Evolutionary conservation across 1,140 invertebrate genomes (phyloP), one percentile per base, ranked within the genome.

Genomic region (Heliconius hewitsoni): DNA sequence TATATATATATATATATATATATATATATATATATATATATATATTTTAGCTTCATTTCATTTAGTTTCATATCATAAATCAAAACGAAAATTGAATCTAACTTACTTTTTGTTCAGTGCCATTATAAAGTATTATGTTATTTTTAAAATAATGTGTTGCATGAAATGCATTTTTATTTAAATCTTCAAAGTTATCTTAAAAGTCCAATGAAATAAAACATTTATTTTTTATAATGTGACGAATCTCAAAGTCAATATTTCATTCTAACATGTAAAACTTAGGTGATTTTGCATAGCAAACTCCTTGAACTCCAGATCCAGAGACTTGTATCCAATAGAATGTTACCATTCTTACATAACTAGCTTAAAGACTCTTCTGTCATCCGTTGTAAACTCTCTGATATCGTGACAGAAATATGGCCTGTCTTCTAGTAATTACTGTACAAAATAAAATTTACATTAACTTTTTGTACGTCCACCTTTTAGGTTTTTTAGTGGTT

Each of bases 101-200:
- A 83, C 81, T 88, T 89, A 86, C 83, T 83, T 90, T 92, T 91
- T 90, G 79, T 90, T 92, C 89, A 89, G 91, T 93, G 91, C 90
- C 91, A 92, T 92, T 91, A 85, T 91, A 90, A 90, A 93, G 90
- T 91, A 91, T 92, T 93, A 90, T 89, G 87, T 93, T 92, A 93
- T 92, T 90, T 91, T 86, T 82, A 89, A 89, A 92, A 91, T 89
- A 87, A 91, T 91, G 85, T 90, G 87, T 91, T 90, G 91, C 92
- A 93, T 93, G 73, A 90, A 91, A 94, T 92, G 91, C 91, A 94
- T 91, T 90, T 89, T 90, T 91, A 86, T 86, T 83, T 79, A 80
- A 80, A 84, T 76, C 39, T 71, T 83, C 79, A 86, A 83, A 86
- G 83, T 83, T 86, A 82, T 83, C 83, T 86, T 85, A 50, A 71